phyloP scores from a whole-genome alignment of 1,140 invertebrate species.

The Drosophila carrolli region DNA sequence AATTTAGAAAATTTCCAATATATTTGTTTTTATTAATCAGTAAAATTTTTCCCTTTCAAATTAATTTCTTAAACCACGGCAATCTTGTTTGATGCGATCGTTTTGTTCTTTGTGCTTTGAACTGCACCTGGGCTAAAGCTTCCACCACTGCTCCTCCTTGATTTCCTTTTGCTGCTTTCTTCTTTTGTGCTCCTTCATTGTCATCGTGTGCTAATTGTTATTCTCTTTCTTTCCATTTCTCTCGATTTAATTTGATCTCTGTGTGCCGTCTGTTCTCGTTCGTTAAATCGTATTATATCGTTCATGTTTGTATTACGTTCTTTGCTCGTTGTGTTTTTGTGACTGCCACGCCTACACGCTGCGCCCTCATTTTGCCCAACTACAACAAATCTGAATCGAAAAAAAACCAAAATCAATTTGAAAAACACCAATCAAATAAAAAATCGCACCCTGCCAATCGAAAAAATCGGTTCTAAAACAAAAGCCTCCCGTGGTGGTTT shows the following conservation, averaged over 20 bases:
- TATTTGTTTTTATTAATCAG: no score
- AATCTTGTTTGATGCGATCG: conserved; percentile 6
- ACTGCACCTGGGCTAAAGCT: conserved; percentile 34
- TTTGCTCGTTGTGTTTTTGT: conserved; percentile 69
- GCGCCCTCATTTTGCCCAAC: conserved; percentile 54
- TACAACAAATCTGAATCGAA: conserved; percentile 21
- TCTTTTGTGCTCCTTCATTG: conserved; percentile 41
- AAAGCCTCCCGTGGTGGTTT: conserved; percentile 87
- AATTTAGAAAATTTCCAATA: background rate
- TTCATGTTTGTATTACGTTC: conserved; percentile 56
- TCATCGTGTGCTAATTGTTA: conserved; percentile 62
- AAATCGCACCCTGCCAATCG: conserved; percentile 41
- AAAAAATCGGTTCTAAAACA: conserved; percentile 56
- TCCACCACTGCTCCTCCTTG: conserved; percentile 10
- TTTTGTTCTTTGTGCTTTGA: conserved; percentile 11
- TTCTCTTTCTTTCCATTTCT: conserved; percentile 65
- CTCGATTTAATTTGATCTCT: conserved; percentile 42
- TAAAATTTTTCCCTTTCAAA: background rate
- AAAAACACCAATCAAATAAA: conserved; percentile 20
- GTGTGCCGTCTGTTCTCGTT: conserved; percentile 41
- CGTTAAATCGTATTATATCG: conserved; percentile 32
- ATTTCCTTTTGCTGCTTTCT: conserved; percentile 25
- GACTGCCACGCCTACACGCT: conserved; percentile 63
- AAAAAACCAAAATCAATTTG: conserved; percentile 24
- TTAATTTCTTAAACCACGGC: background rate